Base-by-base conservation (phyloP, 92 coral and sea anemone genomes). In the Phenganax subtilis region DNA sequence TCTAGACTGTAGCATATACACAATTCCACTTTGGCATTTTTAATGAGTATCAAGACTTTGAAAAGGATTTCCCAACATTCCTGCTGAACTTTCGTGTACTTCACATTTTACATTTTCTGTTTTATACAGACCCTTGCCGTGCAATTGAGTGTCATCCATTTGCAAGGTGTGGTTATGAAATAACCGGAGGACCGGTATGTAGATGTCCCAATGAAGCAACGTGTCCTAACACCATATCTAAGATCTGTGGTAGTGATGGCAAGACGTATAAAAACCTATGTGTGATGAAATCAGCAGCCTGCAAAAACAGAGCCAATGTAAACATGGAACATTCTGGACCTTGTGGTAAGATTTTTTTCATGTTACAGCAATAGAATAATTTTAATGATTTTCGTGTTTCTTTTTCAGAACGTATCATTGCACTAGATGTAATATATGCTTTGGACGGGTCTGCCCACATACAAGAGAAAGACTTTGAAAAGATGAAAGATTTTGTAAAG, bases 231-330 rank as follows among this genome's bases (percentile, higher is more conserved):
- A 80, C 75, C 1, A 53, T 47, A 31, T 85, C 76, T 53, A 65
- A 82, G 27, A 91, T 91, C 55, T 91, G 97, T 83, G 97, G 93
- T 51, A 88, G 90, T 63, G 91, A 90, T 62, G 91, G 89, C 9
- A 78, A 79, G 15, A 84, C 90, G 12, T 90, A 91, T 55, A 55
- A 65, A 66, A 91, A 88, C 65, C 85, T 87, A 60, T 91, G 97
- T 78, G 58, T 55, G 0, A 85, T 91, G 75, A 75, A 91, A 5
- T 91, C 84, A 1, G 71, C 77, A 16, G 84, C 93, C 6, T 91
- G 97, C 27, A 51, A 10, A 15, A 80, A 76, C 10, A 75, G 76
- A 57, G 11, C 55, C 28, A 89, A 89, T 16, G 80, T 88, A 6
- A 63, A 84, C 6, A 90, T 90, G 7, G 74, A 85, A 28, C 85